Evolutionary conservation across 2,797 vertebrate species (phyloP).

Genomic region (Periparus ater): DNA sequence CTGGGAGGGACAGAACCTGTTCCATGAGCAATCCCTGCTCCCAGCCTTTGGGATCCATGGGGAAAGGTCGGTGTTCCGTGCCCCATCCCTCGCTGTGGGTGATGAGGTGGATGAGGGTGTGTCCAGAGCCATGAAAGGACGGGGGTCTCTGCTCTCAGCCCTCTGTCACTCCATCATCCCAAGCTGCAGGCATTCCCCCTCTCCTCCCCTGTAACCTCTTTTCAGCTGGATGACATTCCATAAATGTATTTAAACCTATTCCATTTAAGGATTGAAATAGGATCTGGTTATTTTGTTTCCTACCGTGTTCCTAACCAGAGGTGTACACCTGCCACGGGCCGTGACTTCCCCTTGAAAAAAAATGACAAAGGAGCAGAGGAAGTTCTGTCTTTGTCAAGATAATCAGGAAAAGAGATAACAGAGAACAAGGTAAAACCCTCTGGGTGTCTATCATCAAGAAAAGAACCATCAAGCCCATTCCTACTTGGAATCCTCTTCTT

Average conservation of each 20-base stretch:
- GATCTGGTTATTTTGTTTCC: constrained; percentile 3
- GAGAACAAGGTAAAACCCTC: not conserved
- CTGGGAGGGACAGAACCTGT: not conserved
- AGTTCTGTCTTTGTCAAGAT: not conserved
- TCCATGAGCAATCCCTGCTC: accelerated
- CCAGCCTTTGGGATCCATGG: not conserved
- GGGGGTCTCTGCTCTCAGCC: not conserved
- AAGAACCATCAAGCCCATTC: not conserved
- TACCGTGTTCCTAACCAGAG: not conserved
- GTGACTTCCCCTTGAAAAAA: not conserved
- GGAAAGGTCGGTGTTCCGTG: accelerated
- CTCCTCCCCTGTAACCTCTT: not conserved
- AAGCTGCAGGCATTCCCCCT: not conserved
- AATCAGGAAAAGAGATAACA: not conserved
- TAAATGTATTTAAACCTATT: not conserved
- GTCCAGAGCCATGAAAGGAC: not conserved
- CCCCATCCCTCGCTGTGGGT: not conserved
- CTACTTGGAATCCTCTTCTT: not conserved
- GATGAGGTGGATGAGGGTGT: not conserved
- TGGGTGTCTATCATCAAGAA: not conserved
- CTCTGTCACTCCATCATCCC: not conserved
- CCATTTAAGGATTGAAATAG: not conserved
- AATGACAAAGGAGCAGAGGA: not conserved
- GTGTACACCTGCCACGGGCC: accelerated
- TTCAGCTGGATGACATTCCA: not conserved